Evolutionary conservation across 1,140 invertebrate species (phyloP), one percentile per base, ranked within the genome.

Genomic region (Plectus sambesii): DNA sequence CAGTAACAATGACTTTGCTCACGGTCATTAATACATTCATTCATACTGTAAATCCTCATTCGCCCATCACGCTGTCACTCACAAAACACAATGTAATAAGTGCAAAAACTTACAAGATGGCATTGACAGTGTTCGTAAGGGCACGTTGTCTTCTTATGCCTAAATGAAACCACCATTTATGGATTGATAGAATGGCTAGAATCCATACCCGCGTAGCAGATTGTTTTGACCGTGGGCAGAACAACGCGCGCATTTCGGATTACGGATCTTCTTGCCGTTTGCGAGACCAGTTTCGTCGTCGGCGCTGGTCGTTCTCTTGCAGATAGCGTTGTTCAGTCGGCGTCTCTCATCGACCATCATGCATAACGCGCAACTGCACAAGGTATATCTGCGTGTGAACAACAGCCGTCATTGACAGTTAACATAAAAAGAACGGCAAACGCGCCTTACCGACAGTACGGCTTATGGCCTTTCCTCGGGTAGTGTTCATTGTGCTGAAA

Each of bases 171-270:
- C n/a, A n/a, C n/a, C n/a, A n/a, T n/a, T n/a, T n/a, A n/a, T n/a
- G n/a, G n/a, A n/a, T n/a, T n/a, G n/a, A n/a, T n/a, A n/a, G n/a
- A n/a, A n/a, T n/a, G n/a, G n/a, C n/a, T n/a, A n/a, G n/a, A n/a
- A n/a, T n/a, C n/a, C n/a, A n/a, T n/a, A n/a, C n/a, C 59, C 59
- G 3, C 59, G 50, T 2, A 60, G 26, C 5, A 51, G 50, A 19
- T 56, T 39, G 24, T 59, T 44, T 35, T 62, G 36, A 6, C 59
- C 59, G 42, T 60, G 59, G 12, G 60, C 59, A 6, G 54, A 49
- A 27, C 59, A 60, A 20, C 59, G 42, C 4, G 59, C 59, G 42
- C 59, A 60, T 27, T 60, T 60, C 15, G 59, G 59, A 38, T 63
- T 52, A 8, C 59, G 49, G 20, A 51, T 30, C 33, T 62, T 62